Percentiles rank a stretch among this genome's conserved stretches.
Evolutionary conservation across 2,797 vertebrate species (phyloP).

Genomic region (Peromyscus melanophrys): DNA sequence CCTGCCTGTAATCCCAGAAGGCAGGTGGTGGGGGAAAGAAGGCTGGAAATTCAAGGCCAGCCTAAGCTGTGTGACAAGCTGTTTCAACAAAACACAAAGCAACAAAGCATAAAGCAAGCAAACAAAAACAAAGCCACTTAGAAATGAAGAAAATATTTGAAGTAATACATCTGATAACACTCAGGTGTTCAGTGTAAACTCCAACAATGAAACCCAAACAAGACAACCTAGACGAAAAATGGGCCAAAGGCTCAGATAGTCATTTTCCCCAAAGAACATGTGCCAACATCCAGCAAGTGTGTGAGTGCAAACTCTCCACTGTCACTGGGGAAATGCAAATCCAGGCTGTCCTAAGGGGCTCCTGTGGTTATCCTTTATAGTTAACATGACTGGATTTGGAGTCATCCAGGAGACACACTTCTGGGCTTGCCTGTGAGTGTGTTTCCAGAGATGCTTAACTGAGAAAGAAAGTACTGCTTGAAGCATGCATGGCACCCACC

Average conservation of each 20-base stretch:
- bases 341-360: neutral
- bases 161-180: neutral
- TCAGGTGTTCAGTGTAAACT: neutral
- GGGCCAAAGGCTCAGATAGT: neutral
- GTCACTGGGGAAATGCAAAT: neutral
- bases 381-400: neutral
- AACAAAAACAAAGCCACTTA: neutral
- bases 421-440: neutral
- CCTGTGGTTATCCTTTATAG: neutral
- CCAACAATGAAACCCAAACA: neutral
- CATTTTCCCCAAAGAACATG: neutral
- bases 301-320: neutral
- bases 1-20: neutral
- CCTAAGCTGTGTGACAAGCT: neutral
- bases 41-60: neutral
- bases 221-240: neutral
- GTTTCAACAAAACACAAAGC: neutral
- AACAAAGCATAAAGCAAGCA: neutral
- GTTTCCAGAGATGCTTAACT: neutral
- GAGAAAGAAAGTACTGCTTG: neutral
- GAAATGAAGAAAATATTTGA: constrained; percentile 12
- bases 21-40: neutral
- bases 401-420: neutral
- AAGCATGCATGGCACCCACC: neutral
- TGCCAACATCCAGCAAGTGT: neutral